Percentiles rank a stretch among this genome's conserved stretches.
phyloP scores from a whole-genome alignment of 2,113 vertebrate genomes.

The Ovibos moschatus region DNA sequence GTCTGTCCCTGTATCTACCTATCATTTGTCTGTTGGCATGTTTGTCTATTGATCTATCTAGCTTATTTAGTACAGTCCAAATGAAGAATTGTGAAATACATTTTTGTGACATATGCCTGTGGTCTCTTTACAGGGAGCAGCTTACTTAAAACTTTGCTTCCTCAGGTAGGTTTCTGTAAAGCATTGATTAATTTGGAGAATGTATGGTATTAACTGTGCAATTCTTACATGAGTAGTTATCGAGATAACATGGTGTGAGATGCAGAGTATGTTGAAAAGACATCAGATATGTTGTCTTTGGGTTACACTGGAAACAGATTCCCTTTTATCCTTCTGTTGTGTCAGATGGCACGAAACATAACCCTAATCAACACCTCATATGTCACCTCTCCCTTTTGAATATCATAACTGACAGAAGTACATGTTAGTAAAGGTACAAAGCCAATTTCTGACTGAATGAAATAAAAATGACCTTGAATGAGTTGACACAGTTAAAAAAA shows the following conservation, averaged over 20 bases:
- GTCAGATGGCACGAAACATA: background rate
- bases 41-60: background rate
- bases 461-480: slow-evolving; percentile 54
- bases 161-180: slow-evolving; percentile 48
- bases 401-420: slow-evolving; percentile 37
- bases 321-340: slow-evolving; percentile 5
- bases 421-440: background rate
- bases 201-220: background rate
- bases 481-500: slow-evolving; percentile 46
- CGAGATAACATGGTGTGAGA: background rate
- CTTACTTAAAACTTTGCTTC: slow-evolving; percentile 45
- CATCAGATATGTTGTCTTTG: slow-evolving; percentile 1
- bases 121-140: slow-evolving; percentile 33
- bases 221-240: background rate
- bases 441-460: slow-evolving; percentile 22
- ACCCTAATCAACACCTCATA: slow-evolving; percentile 4
- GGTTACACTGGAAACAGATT: slow-evolving; percentile 44
- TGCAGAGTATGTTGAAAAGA: background rate
- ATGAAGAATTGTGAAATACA: slow-evolving; percentile 65
- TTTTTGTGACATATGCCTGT: slow-evolving; percentile 57
- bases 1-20: background rate
- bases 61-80: slow-evolving; percentile 53
- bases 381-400: slow-evolving; percentile 20
- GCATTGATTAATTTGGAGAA: slow-evolving; percentile 52
- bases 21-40: background rate